These are phyloP conservation scores for Coboldia fuscipes DNA, from an alignment of 1,140 invertebrate species.

Conservation along the genomic window DNA sequence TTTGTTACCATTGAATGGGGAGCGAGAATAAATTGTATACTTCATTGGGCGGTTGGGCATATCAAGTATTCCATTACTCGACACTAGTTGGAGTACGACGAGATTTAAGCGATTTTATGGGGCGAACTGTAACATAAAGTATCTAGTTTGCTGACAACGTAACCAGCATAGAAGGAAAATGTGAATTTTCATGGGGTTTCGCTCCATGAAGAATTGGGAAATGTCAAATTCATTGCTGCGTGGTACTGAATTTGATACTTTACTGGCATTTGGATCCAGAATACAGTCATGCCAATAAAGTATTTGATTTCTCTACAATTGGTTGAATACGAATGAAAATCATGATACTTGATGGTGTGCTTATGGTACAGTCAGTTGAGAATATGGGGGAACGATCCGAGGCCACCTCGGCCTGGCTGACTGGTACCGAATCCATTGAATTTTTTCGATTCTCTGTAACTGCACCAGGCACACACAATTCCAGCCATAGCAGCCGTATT, in stretches of 20 bases:
- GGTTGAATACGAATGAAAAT: constrained; percentile 5
- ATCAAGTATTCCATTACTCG: constrained; percentile 15
- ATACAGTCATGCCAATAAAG: constrained; percentile 7
- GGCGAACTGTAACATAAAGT: background rate
- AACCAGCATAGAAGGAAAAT: background rate
- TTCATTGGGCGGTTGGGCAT: constrained; percentile 17
- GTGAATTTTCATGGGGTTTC: constrained; percentile 12
- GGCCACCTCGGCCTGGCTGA: too few relatives aligned
- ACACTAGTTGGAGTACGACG: constrained; percentile 7
- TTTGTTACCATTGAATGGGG: too few relatives aligned
- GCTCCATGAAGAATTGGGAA: constrained; percentile 18
- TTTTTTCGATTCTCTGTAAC: too few relatives aligned
- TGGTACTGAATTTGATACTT: constrained; percentile 7
- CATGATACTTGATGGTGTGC: constrained; percentile 15
- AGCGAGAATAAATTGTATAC: constrained; percentile 10
- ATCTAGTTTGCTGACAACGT: background rate
- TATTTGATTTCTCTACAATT: constrained; percentile 3
- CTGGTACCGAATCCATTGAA: too few relatives aligned
- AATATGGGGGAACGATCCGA: background rate
- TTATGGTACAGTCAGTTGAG: constrained; percentile 6
- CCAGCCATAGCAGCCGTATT: too few relatives aligned
- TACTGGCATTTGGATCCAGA: constrained; percentile 7
- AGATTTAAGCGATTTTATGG: constrained; percentile 9
- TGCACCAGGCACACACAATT: too few relatives aligned
- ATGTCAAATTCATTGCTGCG: constrained; percentile 16